Conservation (phyloP, 2,888 invertebrate genomes). For the Nemurella pictetii region DNA sequence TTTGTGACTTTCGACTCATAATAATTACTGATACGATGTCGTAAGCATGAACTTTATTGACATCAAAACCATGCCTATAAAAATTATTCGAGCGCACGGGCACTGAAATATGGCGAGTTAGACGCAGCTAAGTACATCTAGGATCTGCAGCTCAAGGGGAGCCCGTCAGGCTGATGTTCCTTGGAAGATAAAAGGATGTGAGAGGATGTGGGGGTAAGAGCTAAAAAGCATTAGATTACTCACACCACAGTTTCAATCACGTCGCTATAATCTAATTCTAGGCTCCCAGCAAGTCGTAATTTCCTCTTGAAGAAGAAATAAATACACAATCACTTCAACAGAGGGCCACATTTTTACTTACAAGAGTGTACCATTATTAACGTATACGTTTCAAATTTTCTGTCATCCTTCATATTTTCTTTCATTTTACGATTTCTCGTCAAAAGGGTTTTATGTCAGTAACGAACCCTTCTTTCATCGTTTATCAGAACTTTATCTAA, state of each 20-base stretch:
- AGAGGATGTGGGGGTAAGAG: not conserved
- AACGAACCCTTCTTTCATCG: constrained; percentile 2
- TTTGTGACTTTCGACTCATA: not conserved
- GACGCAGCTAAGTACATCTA: not conserved
- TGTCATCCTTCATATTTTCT: constrained; percentile 9
- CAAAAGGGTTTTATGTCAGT: constrained; percentile 18
- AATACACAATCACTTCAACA: not conserved
- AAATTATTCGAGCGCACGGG: not conserved
- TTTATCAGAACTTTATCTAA: constrained; percentile 18
- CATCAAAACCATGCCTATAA: not conserved
- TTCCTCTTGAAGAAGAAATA: not conserved
- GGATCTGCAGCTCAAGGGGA: no score
- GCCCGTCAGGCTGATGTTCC: not conserved
- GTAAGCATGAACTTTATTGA: not conserved
- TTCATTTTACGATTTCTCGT: constrained; percentile 21
- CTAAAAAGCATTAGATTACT: constrained; percentile 4
- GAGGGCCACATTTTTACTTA: not conserved
- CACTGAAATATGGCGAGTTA: no score
- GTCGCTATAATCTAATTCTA: not conserved
- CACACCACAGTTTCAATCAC: not conserved
- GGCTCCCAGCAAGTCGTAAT: not conserved
- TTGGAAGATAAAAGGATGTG: not conserved
- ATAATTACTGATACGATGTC: not conserved
- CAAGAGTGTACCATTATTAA: not conserved
- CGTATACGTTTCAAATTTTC: constrained; percentile 7